Evolutionary conservation across 2,888 invertebrate species (phyloP), one percentile per base, ranked within the genome.

Genomic region (Anagyrus pseudococci): DNA sequence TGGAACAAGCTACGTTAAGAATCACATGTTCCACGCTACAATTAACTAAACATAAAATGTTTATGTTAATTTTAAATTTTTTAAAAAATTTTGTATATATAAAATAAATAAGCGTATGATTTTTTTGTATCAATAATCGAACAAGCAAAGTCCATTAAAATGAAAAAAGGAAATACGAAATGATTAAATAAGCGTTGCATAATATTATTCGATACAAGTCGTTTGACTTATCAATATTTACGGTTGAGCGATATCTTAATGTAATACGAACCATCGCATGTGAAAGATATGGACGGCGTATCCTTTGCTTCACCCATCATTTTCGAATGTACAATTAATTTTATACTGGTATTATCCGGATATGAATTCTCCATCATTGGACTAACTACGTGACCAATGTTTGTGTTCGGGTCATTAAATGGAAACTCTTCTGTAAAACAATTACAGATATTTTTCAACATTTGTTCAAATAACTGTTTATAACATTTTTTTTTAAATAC

Each of bases 371-470:
- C 90, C 70, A 95, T 90, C 75, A 93, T 88, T 0, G 95, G 90
- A 69, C 96, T 96, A 67, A 95, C 87, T 62, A 97, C 89, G 75
- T 95, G 88, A 0, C 97, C 97, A 43, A 91, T 88, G 83, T 98
- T 97, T 15, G 93, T 91, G 62, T 83, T 85, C 20, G 85, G 85
- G 79, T 96, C 92, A 55, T 88, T 86, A 75, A 89, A 87, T 0
- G 86, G 84, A 81, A 91, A 96, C 73, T 88, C 87, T 81, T 85
- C 91, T 87, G 79, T 67, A 64, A 63, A 53, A 63, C 29, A 65
- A 40, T 59, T 61, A 43, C 47, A 26, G 7, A 15, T 4, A 44
- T 41, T 13, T 15, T 25, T 25, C 13, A 10, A n/a, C 47, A 29
- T 64, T 41, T 50, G 47, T 10, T 4, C 40, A 33, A 0, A 47